These are phyloP conservation scores for Saccopteryx bilineata DNA, from an alignment of 2,113 vertebrate genomes.

Conservation along the genomic window DNA sequence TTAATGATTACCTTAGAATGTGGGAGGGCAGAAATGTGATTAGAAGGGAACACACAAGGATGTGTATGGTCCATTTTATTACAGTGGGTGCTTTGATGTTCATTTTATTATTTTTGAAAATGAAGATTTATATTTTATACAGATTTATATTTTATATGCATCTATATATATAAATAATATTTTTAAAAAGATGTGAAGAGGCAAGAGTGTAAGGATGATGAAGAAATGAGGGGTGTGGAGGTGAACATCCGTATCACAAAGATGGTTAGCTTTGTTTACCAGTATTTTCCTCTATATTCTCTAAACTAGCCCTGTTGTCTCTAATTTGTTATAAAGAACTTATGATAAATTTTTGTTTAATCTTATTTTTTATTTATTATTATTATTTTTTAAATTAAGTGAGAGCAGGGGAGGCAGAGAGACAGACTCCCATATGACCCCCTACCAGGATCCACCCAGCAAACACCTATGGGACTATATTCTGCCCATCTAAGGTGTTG, in stretches of 20 bases:
- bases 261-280: not conserved
- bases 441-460: no score
- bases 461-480: no score
- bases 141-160: not conserved
- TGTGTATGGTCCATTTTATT: not conserved
- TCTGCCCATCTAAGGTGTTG: no score
- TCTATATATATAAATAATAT: not conserved
- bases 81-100: not conserved
- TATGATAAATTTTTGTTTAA: not conserved
- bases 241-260: fast-evolving
- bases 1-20: not conserved
- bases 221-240: no score
- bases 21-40: not conserved
- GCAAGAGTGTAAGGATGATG: not conserved
- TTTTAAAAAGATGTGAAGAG: not conserved
- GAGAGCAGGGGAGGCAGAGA: no score
- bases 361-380: no score
- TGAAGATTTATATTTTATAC: not conserved
- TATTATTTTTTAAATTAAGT: no score
- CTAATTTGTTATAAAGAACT: not conserved
- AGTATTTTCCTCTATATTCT: conserved; percentile 33
- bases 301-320: not conserved
- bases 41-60: not conserved
- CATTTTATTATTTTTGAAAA: conserved; percentile 2
- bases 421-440: no score